phyloP scores from a whole-genome alignment of 2,113 vertebrate species.

The Rynchops niger region DNA sequence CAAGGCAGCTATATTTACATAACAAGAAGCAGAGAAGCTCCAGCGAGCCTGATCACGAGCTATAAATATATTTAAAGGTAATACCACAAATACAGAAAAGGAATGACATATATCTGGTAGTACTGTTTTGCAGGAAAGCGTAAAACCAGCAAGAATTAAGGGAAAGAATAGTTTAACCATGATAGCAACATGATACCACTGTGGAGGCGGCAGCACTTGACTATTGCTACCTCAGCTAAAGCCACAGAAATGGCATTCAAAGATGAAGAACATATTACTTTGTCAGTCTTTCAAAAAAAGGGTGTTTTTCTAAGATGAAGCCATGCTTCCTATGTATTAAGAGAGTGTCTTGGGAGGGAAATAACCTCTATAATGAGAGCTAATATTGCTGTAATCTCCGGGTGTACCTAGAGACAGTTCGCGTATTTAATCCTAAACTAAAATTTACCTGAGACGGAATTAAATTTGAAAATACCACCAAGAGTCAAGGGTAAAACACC shows the following conservation, averaged over 20 bases:
- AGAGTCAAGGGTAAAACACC: background rate
- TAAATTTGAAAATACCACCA: background rate
- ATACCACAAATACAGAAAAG: background rate
- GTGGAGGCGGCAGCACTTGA: background rate
- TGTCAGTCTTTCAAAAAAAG: background rate
- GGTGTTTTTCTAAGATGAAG: background rate
- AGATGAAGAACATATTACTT: background rate
- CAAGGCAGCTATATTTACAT: background rate
- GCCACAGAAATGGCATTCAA: background rate
- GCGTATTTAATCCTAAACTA: background rate
- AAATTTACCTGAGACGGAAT: background rate
- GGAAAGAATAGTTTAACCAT: background rate
- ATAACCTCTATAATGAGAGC: background rate
- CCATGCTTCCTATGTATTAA: background rate
- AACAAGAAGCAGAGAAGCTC: background rate
- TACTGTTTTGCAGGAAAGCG: background rate
- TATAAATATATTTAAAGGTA: slow-evolving; percentile 12
- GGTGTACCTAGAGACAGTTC: background rate
- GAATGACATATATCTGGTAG: background rate
- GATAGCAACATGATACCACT: background rate
- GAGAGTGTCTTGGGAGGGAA: background rate
- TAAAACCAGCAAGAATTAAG: background rate
- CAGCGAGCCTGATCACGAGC: background rate
- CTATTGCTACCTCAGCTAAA: background rate
- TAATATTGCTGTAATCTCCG: background rate